Conservation (phyloP, 2,888 invertebrate genomes). For the Agapetus fuscipes region DNA sequence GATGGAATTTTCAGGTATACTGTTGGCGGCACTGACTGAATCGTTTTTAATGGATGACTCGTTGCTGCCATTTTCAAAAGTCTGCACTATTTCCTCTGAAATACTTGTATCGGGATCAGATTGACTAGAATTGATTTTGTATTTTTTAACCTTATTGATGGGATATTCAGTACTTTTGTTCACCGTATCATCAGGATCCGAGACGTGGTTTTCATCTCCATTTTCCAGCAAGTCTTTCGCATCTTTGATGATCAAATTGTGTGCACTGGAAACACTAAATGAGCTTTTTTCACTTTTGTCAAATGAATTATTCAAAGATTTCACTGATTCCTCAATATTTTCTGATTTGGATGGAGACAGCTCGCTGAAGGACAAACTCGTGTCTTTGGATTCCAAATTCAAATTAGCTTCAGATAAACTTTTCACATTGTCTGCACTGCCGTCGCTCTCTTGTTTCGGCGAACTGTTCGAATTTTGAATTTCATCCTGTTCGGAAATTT, state of each 20-base stretch:
- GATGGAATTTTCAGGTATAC: slow-evolving; percentile 1
- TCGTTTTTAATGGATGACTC: background rate
- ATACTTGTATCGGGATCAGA: slow-evolving; percentile 12
- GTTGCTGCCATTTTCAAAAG: slow-evolving; percentile 4
- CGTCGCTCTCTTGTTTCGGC: background rate
- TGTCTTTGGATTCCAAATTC: too few relatives aligned
- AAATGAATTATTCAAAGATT: background rate
- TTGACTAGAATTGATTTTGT: background rate
- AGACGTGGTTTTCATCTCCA: background rate
- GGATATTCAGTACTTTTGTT: too few relatives aligned
- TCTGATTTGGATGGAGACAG: slow-evolving; percentile 1
- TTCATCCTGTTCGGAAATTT: slow-evolving; percentile 7
- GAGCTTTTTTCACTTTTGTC: too few relatives aligned
- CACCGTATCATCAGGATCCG: too few relatives aligned
- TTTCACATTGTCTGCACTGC: slow-evolving; percentile 6
- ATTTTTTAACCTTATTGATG: slow-evolving; percentile 7
- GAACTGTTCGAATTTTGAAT: background rate
- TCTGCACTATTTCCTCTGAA: slow-evolving; percentile 16
- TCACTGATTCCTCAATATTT: slow-evolving; percentile 1
- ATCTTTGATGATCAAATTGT: background rate
- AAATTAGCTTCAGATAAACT: slow-evolving; percentile 7
- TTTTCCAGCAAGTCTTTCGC: background rate
- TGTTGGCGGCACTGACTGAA: background rate
- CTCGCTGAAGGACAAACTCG: slow-evolving; percentile 1
- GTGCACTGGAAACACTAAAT: background rate